Conservation (phyloP, 2,113 vertebrate genomes). For the Mandrillus leucophaeus region DNA sequence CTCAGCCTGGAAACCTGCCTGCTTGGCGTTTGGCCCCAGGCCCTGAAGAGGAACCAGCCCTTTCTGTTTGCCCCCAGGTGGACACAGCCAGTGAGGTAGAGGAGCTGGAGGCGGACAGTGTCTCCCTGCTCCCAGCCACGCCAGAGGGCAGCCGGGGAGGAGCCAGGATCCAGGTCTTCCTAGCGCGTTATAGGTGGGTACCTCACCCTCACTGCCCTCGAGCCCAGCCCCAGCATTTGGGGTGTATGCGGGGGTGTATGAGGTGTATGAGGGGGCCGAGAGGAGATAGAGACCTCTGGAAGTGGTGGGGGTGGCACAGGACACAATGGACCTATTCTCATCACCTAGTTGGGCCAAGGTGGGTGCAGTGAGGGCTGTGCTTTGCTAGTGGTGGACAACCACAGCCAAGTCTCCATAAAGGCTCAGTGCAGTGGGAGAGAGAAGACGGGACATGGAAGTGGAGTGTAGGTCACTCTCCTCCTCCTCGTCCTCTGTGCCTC, state of each 20-base stretch:
- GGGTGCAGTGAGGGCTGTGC: fast-evolving
- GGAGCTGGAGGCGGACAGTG: conserved; percentile 93
- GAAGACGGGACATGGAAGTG: background rate
- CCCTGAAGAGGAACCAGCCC: background rate
- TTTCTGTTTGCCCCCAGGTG: conserved; percentile 85
- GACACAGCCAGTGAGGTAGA: conserved; percentile 99
- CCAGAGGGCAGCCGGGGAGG: conserved; percentile 83
- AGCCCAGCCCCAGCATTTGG: background rate
- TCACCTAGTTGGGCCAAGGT: background rate
- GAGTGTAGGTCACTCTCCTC: background rate
- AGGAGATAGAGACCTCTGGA: background rate
- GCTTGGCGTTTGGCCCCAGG: background rate
- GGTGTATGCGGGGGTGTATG: background rate
- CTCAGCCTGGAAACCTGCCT: background rate
- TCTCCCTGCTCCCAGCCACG: conserved; percentile 89
- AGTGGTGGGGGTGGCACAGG: background rate
- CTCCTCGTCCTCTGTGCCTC: conserved; percentile 13
- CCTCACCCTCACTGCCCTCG: background rate
- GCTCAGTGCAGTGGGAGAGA: background rate
- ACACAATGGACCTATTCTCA: background rate
- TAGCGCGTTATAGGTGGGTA: conserved; percentile 95
- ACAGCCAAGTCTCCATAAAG: background rate
- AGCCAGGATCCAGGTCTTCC: conserved; percentile 95
- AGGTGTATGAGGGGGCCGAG: background rate
- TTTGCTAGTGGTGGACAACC: background rate